phyloP scores from a whole-genome alignment of 2,113 vertebrate species.

The rabbit (Oryctolagus cuniculus) region mOryCun1.1 NC_091439.1:38488501-38489000 shows the following conservation, averaged over 20 bases:
- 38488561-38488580: background rate
- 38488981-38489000: background rate
- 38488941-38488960: background rate
- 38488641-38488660: background rate
- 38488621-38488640: background rate
- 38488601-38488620: background rate
- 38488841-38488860: background rate
- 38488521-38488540: background rate
- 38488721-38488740: rapidly evolving
- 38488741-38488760: background rate
- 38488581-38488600: background rate
- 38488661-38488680: background rate
- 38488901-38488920: background rate
- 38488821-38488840: background rate
- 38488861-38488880: background rate
- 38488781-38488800: background rate
- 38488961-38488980: background rate
- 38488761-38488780: background rate
- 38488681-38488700: rapidly evolving
- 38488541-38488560: background rate
- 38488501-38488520: background rate
- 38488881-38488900: background rate
- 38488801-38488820: background rate
- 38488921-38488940: background rate
- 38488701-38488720: rapidly evolving